Base-by-base conservation (phyloP, 1,140 invertebrate genomes). In the Arctopsyche grandis region DNA sequence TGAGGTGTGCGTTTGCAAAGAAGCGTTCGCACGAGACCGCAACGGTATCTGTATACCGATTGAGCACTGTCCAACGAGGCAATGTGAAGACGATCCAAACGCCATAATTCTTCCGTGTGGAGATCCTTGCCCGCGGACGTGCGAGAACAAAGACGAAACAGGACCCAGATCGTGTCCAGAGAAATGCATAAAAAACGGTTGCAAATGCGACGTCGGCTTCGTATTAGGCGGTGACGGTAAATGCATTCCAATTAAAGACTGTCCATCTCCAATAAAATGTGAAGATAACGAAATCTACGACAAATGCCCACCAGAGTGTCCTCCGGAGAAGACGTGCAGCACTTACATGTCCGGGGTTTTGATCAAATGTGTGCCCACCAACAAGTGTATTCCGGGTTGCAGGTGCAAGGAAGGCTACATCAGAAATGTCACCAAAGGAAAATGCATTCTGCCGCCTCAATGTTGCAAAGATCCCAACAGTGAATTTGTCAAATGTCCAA, bases 41-140 rank as follows among this genome's bases (percentile, higher is more conserved):
- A 48, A 76, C 14, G 84, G 85, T 9, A 80, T 29, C 1, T 90
- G 90, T 77, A 86, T 90, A 24, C 88, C 88, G 0, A 80, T 83
- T n/a, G 48, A 75, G 0, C 29, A 84, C 69, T 86, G 85, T 71
- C 81, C 79, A 63, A 69, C 74, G 38, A 76, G 19, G 14, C 10
- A 10, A 66, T 66, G 21, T 19, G 3, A 12, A 19, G 19, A 12
- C 3, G 21, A 66, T 66, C 10, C 10, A 66, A 29, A 66, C 7
- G 21, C 26, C 1, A 66, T 29, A 66, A 19, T 22, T 7, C 4
- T n/a, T 19, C 10, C 10, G 9, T 66, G 21, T 9, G 21, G 26
- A 3, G 21, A 70, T 70, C 26, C 26, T n/a, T 70, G 26, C 7
- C 26, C 26, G 14, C 21, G 0, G 14, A 75, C 16, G 14, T 63